Conservation (phyloP, 1,140 invertebrate genomes). For the Caerostris darwini region DNA sequence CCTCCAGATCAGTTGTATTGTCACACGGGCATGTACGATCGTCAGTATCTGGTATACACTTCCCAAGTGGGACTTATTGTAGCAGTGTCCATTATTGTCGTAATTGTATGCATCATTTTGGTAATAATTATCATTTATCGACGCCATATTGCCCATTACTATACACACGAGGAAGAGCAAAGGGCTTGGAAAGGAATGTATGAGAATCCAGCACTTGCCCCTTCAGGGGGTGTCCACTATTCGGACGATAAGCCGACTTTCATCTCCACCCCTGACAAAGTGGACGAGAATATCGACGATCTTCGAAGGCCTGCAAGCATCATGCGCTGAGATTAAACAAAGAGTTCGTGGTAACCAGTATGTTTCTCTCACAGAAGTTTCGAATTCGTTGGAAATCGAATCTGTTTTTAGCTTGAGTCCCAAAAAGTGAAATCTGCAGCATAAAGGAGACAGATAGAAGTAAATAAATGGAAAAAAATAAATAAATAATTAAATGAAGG, state of each 20-base stretch:
- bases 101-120: constrained; percentile 80
- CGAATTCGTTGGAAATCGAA: constrained; percentile 7
- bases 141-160: constrained; percentile 87
- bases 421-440: background rate
- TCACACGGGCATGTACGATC: constrained; percentile 21
- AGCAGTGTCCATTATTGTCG: constrained; percentile 80
- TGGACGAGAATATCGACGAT: constrained; percentile 70
- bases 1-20: background rate
- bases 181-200: constrained; percentile 74
- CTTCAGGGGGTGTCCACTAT: constrained; percentile 49
- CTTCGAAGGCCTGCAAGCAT: constrained; percentile 41
- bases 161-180: constrained; percentile 87
- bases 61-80: constrained; percentile 80
- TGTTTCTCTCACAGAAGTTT: background rate
- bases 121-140: constrained; percentile 82
- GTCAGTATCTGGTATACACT: constrained; percentile 52
- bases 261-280: constrained; percentile 60
- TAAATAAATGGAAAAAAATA: background rate
- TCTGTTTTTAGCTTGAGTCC: background rate
- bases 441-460: background rate
- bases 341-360: background rate
- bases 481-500: background rate
- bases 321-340: constrained; percentile 25
- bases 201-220: constrained; percentile 62
- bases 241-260: constrained; percentile 63